Base-by-base conservation (phyloP, 1,140 invertebrate species). In the Dermatophagoides farinae region DNA sequence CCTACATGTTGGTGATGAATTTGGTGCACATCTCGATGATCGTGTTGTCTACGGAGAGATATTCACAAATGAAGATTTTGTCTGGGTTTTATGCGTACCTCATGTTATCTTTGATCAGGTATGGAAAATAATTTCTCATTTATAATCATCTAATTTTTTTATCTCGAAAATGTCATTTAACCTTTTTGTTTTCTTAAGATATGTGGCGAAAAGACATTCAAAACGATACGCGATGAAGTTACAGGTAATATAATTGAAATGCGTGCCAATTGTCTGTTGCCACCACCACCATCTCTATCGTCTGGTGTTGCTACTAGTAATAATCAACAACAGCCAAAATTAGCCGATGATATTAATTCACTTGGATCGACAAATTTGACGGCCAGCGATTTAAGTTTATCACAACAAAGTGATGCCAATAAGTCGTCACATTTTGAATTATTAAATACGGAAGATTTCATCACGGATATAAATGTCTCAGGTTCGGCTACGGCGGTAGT, bases 31-130 rank as follows among this genome's bases (percentile, higher is more conserved):
- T 18, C 44, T 60, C n/a, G 31, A 60, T 44, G 58, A 60, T 40
- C 43, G 58, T 14, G 58, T 60, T 16, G 58, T 60, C n/a, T 60
- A 47, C 46, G 58, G 58, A 40, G 58, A 60, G 39, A 60, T 60
- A 16, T 60, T 60, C 40, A 60, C 58, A 12, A 50, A 47, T 38
- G 58, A 60, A 43, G 31, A 60, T 23, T 60, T 60, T 60, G 58
- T 60, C 18, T 60, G 58, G 58, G 58, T 60, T 49, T 43, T 60
- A 49, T 60, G 58, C 38, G 58, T 60, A 20, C 58, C 58, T 11
- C 58, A 60, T 50, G 44, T 49, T n/a, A 60, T 60, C 43, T 60
- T 60, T 60, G 58, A 60, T 38, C 41, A 60, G 57, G 57, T 58
- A 18, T 31, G 9, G 1, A 53, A 38, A 11, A 53, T 53, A 18